These are phyloP conservation scores for Dasypus novemcinctus DNA, from an alignment of 2,113 vertebrate species.

Conservation along the genomic window DNA sequence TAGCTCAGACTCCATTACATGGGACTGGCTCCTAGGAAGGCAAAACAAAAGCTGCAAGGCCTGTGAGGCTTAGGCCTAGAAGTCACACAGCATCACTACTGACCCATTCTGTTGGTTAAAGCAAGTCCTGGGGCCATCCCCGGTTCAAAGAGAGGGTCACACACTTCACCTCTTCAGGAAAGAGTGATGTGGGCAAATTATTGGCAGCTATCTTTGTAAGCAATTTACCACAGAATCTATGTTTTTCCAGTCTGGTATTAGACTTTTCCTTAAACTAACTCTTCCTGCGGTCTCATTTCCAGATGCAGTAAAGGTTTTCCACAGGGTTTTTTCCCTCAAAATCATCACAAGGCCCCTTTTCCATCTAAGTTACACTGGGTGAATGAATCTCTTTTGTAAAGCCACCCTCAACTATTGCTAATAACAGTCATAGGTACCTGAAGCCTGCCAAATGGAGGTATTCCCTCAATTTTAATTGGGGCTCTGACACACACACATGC, in stretches of 20 bases:
- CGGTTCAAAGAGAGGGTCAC: neutral
- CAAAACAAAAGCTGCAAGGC: neutral
- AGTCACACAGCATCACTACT: neutral
- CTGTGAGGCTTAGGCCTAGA: neutral
- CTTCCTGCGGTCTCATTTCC: neutral
- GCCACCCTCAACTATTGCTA: neutral
- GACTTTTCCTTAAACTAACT: neutral
- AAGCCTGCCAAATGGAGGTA: neutral
- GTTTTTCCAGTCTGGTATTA: neutral
- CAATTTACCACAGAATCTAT: neutral
- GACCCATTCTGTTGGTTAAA: neutral
- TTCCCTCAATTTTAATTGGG: neutral
- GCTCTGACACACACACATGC: neutral
- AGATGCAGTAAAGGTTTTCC: neutral
- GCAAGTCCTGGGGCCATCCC: neutral
- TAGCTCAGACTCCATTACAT: neutral
- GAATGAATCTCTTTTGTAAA: conserved; percentile 22
- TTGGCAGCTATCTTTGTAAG: neutral
- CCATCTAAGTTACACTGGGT: neutral
- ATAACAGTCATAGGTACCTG: neutral
- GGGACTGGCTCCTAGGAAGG: neutral
- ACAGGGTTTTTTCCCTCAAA: neutral
- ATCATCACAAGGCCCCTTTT: neutral
- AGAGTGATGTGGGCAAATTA: neutral
- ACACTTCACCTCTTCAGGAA: neutral